Percentiles rank a stretch among this genome's conserved stretches.
Evolutionary conservation across 2,113 vertebrate species (phyloP).

Genomic region (Microtus oregoni): DNA sequence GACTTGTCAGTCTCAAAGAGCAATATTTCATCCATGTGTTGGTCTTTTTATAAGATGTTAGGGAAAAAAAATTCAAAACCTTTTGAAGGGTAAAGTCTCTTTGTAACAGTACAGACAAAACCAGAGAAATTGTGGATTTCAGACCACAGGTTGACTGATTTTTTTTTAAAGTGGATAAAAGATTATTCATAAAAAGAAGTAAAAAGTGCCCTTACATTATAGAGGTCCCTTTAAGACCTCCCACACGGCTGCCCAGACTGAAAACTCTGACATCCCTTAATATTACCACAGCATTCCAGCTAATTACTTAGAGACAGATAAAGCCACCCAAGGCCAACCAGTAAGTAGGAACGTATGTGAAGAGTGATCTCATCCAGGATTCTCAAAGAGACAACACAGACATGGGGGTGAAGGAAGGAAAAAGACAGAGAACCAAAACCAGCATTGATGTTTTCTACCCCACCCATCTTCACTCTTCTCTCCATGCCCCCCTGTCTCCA

Average conservation of each 20-base stretch:
- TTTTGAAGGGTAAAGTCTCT: not conserved
- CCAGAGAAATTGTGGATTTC: not conserved
- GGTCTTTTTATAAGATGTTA: not conserved
- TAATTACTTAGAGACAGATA: conserved; percentile 75
- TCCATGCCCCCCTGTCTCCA: not conserved
- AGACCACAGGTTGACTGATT: not conserved
- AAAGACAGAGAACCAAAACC: conserved; percentile 24
- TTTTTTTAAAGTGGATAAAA: conserved; percentile 63
- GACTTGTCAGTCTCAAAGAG: not conserved
- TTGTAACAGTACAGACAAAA: not conserved
- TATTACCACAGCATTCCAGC: conserved; percentile 56
- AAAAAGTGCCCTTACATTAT: not conserved
- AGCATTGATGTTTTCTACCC: conserved; percentile 57
- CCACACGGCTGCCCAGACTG: conserved; percentile 58
- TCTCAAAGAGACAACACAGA: conserved; percentile 67
- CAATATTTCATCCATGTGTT: not conserved
- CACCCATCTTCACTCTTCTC: not conserved
- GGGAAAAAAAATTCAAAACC: not conserved
- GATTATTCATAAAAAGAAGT: conserved; percentile 36
- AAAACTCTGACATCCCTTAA: conserved; percentile 57
- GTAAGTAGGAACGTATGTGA: conserved; percentile 68
- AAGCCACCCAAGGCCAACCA: conserved; percentile 55
- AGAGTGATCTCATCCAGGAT: conserved; percentile 60
- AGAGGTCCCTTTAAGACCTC: conserved; percentile 59
- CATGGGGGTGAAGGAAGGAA: not conserved